Base-by-base conservation (phyloP, 2,797 vertebrate genomes). In the Melanotaenia nigrans region DNA sequence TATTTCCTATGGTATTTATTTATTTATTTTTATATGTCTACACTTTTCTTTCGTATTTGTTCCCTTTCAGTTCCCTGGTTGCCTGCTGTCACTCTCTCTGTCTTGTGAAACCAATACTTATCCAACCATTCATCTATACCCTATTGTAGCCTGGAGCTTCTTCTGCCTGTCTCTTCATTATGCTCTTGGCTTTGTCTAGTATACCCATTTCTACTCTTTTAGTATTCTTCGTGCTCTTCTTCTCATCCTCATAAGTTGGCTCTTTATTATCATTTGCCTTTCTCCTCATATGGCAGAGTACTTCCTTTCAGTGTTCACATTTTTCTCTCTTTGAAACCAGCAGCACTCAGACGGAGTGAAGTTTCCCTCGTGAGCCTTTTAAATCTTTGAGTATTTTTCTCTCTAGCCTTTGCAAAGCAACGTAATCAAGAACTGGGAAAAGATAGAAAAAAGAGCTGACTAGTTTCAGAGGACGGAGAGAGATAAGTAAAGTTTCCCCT, bases 61-160 rank as follows among this genome's bases (percentile, higher is more conserved):
- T 76, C 61, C 65, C 59, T 68, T 72, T 71, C 60, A 53, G 65
- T 53, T 77, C 77, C 71, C 80, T n/a, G 9, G 22, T 35, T 55
- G 51, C 71, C 57, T 5, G 56, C 70, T 73, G 77, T 77, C 76
- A 6, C 59, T 85, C 77, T 56, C 42, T 47, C 75, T 49, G 13
- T 69, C 77, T 62, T 45, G 65, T 76, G 73, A 87, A 89, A 78
- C 81, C 63, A 74, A 79, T 76, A 77, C 73, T 68, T 78, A 60
- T n/a, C 71, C 68, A 51, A 78, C 76, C 76, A 87, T 89, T 90
- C 79, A 78, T 86, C 84, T 79, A 71, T 70, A 75, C 87, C 85
- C 76, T 59, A 30, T 72, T 88, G 84, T 65, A 73, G 68, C 81
- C 85, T 1, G 56, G 74, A 82, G 82, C 75, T 69, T 61, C 24